Evolutionary conservation across 1,140 invertebrate genomes (phyloP).

Genomic region (Drosophila micromelanica): DNA sequence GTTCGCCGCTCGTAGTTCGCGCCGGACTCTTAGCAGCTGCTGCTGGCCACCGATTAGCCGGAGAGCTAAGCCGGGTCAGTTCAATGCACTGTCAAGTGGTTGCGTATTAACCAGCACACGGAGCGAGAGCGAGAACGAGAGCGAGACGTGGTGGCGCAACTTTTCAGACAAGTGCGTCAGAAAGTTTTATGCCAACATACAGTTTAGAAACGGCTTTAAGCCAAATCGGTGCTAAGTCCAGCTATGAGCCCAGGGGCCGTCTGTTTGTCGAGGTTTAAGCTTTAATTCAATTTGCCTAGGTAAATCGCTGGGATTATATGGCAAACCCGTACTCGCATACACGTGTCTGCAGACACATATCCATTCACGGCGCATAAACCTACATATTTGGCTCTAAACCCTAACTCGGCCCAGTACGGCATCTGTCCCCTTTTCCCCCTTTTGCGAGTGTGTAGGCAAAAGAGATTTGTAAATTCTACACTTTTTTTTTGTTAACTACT

Average conservation of each 20-base stretch:
- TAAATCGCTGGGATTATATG: constrained; percentile 73
- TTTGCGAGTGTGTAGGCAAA: constrained; percentile 65
- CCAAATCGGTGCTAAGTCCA: constrained; percentile 70
- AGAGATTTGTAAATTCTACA: constrained; percentile 67
- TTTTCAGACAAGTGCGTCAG: constrained; percentile 39
- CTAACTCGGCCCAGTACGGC: not conserved
- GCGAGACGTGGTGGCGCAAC: not conserved
- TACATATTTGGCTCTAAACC: constrained; percentile 37
- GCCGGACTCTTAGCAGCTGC: constrained; percentile 33
- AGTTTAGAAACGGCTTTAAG: constrained; percentile 52
- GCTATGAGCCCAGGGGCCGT: constrained; percentile 24
- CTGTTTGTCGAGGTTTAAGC: constrained; percentile 59
- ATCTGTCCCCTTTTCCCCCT: too few species aligned
- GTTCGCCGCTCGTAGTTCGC: constrained; percentile 13
- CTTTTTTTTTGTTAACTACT: constrained; percentile 16
- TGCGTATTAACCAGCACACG: constrained; percentile 24
- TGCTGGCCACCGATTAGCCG: constrained; percentile 57
- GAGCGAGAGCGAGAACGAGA: too few species aligned
- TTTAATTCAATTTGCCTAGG: constrained; percentile 77
- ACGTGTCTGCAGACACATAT: not conserved
- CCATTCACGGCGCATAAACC: constrained; percentile 31
- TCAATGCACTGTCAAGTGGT: constrained; percentile 64
- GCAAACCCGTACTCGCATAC: constrained; percentile 8
- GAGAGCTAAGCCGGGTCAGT: constrained; percentile 33
- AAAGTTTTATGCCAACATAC: constrained; percentile 54